Percentiles rank a stretch among this genome's conserved stretches.
phyloP scores from a whole-genome alignment of 64 coral and sea anemone species.

The Astreopora myriophthalma region DNA sequence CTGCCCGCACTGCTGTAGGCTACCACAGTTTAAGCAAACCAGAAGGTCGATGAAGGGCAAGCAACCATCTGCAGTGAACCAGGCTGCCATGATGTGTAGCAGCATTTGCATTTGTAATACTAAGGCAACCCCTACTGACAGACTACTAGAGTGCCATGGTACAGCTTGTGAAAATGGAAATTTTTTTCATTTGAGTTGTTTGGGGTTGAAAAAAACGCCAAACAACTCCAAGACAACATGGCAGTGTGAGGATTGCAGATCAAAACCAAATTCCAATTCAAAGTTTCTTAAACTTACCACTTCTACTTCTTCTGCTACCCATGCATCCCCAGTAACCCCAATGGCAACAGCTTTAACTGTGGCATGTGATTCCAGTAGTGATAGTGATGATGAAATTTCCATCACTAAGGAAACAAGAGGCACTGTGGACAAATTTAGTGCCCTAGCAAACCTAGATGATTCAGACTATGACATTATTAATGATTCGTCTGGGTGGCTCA shows the following conservation, averaged over 20 bases:
- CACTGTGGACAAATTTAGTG: slow-evolving; percentile 34
- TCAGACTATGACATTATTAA: slow-evolving; percentile 18
- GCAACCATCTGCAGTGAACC: slow-evolving; percentile 41
- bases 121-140: slow-evolving; percentile 58
- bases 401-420: slow-evolving; percentile 17
- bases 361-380: not conserved
- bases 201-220: slow-evolving; percentile 56
- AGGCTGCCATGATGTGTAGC: slow-evolving; percentile 45
- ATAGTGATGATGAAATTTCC: slow-evolving; percentile 22
- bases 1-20: slow-evolving; percentile 61
- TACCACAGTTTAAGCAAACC: slow-evolving; percentile 61
- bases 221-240: slow-evolving; percentile 36
- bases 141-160: slow-evolving; percentile 61
- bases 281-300: slow-evolving; percentile 11
- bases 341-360: not conserved
- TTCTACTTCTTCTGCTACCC: slow-evolving; percentile 15
- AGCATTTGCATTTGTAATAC: slow-evolving; percentile 73
- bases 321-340: not conserved
- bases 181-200: slow-evolving; percentile 67
- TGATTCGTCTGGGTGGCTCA: slow-evolving; percentile 34
- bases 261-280: slow-evolving; percentile 18
- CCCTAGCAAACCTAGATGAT: slow-evolving; percentile 13
- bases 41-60: not conserved
- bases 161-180: slow-evolving; percentile 33
- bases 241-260: slow-evolving; percentile 42